phyloP scores from a whole-genome alignment of 2,113 vertebrate genomes.

The Chlorodrepanis virens region DNA sequence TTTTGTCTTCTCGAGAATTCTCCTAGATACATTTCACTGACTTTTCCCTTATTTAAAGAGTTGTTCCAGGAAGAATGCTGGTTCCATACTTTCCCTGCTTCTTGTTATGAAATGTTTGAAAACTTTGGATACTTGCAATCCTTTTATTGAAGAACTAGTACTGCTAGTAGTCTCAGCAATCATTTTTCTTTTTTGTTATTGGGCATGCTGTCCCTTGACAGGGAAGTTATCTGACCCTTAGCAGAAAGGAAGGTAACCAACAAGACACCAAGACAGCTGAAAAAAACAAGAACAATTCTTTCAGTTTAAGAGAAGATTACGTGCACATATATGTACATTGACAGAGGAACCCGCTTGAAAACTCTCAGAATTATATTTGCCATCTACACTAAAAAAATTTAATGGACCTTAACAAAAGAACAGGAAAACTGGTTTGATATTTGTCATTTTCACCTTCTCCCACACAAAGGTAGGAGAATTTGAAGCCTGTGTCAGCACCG shows the following conservation, averaged over 20 bases:
- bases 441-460: background rate
- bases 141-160: background rate
- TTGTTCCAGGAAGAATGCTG: background rate
- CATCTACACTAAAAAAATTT: background rate
- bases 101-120: background rate
- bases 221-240: background rate
- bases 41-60: background rate
- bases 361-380: background rate
- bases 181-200: background rate
- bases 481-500: background rate
- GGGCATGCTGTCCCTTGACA: background rate
- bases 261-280: background rate
- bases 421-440: background rate
- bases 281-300: background rate
- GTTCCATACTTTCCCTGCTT: background rate
- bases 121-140: background rate
- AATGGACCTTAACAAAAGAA: background rate
- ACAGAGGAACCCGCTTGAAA: background rate
- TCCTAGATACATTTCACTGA: background rate
- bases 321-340: accelerated
- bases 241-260: background rate
- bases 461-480: background rate
- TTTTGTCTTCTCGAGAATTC: background rate
- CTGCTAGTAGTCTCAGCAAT: background rate
- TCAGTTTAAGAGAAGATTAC: background rate